These are phyloP conservation scores for Chionis minor DNA, from an alignment of 2,113 vertebrate genomes.

Conservation along the genomic window DNA sequence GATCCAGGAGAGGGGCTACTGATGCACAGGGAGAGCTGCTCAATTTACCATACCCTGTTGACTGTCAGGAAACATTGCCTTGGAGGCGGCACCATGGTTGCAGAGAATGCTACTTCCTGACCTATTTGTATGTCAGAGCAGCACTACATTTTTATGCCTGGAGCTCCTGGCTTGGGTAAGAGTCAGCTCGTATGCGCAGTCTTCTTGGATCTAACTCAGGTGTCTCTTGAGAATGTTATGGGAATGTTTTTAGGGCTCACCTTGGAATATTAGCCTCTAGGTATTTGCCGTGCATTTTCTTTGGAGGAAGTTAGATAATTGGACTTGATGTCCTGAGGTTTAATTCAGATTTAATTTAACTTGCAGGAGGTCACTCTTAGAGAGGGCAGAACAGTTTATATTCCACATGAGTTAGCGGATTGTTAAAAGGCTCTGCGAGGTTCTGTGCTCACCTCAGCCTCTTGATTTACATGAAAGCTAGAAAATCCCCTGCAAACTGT, in stretches of 20 bases:
- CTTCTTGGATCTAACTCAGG: background rate
- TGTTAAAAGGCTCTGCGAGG: background rate
- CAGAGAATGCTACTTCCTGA: background rate
- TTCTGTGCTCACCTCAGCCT: background rate
- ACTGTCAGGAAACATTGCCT: background rate
- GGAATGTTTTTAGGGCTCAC: background rate
- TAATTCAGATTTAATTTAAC: background rate
- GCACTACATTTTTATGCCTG: background rate
- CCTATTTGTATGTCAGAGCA: background rate
- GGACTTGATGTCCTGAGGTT: background rate
- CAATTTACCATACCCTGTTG: too few relatives aligned
- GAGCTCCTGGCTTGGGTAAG: background rate
- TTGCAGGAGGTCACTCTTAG: background rate
- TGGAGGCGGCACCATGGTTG: accelerated
- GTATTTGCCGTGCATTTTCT: background rate
- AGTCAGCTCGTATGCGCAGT: accelerated
- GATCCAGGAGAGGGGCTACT: background rate
- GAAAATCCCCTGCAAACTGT: background rate
- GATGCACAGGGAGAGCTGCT: background rate
- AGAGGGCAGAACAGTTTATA: background rate
- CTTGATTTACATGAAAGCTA: background rate
- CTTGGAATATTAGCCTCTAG: background rate
- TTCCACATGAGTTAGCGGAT: background rate
- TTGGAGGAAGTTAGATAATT: background rate
- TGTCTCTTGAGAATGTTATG: background rate